A percentile compares a stretch with the other conserved stretches of the same genome.
Evolutionary conservation across 1,140 invertebrate species (phyloP).

Genomic region (Trichonephila inaurata): DNA sequence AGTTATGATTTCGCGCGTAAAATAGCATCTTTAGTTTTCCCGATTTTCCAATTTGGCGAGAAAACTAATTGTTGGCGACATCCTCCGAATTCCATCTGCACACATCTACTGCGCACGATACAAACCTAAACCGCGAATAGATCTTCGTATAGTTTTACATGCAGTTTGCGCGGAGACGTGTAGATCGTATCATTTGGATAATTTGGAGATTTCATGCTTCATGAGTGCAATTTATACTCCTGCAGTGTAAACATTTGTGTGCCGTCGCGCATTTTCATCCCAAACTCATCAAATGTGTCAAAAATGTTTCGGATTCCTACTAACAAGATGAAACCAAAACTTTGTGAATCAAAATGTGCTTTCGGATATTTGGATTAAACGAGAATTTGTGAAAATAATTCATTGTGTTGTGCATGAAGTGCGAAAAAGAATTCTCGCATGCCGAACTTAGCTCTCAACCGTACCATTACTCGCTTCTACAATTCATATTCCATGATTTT

Average conservation of each 20-base stretch:
- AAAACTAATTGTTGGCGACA: neutral
- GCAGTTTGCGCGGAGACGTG: slow-evolving; percentile 33
- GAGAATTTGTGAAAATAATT: slow-evolving; percentile 3
- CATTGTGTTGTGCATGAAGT: slow-evolving; percentile 22
- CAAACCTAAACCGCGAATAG: slow-evolving; percentile 69
- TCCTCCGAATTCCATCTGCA: slow-evolving; percentile 6
- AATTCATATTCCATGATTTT: slow-evolving; percentile 73
- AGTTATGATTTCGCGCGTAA: too few relatives aligned
- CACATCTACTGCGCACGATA: slow-evolving; percentile 37
- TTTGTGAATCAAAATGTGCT: neutral
- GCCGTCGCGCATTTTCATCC: neutral
- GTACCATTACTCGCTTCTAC: slow-evolving; percentile 63
- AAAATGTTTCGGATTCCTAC: neutral
- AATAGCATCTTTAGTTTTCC: too few relatives aligned
- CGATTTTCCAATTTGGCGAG: neutral
- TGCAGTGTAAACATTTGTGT: slow-evolving; percentile 9
- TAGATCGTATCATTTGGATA: slow-evolving; percentile 8
- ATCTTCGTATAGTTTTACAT: slow-evolving; percentile 18
- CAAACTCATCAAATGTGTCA: neutral
- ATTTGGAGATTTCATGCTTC: slow-evolving; percentile 20
- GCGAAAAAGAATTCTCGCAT: slow-evolving; percentile 43
- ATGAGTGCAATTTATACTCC: neutral
- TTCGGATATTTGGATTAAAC: neutral
- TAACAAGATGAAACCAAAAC: slow-evolving; percentile 6
- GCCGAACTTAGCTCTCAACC: slow-evolving; percentile 67